Evolutionary conservation across 2,888 invertebrate genomes (phyloP).

Genomic region (Phragmatobia fuliginosa): DNA sequence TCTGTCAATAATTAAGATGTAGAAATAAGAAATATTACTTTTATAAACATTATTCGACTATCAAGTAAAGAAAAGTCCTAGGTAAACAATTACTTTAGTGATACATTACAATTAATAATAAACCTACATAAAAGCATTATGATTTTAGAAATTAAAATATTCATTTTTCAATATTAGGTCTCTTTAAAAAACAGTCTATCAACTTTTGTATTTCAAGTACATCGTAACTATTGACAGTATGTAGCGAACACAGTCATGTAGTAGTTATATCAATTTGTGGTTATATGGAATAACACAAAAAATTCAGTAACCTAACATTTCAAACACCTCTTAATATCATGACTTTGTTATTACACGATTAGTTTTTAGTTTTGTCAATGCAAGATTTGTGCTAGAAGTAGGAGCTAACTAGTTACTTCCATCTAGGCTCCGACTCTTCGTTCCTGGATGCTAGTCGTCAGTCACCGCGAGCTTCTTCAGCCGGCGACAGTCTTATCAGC

Average conservation of each 20-base stretch:
- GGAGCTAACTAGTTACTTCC: slow-evolving; percentile 57
- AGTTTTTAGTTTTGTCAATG: background rate
- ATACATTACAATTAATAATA: too few species aligned
- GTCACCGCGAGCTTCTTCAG: slow-evolving; percentile 81
- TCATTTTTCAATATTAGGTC: too few species aligned
- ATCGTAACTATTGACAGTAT: slow-evolving; percentile 23
- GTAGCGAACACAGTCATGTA: background rate
- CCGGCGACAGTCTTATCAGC: slow-evolving; percentile 80
- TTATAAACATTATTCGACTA: too few species aligned
- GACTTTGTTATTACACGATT: slow-evolving; percentile 23
- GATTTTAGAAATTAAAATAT: too few species aligned
- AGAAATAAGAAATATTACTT: background rate
- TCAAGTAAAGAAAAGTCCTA: too few species aligned
- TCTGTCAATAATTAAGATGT: slow-evolving; percentile 24
- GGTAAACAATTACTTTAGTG: too few species aligned
- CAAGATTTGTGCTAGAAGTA: slow-evolving; percentile 53
- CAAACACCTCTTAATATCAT: slow-evolving; percentile 24
- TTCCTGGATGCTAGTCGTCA: slow-evolving; percentile 82
- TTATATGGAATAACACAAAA: slow-evolving; percentile 19
- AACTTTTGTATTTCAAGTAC: background rate
- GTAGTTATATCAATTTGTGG: slow-evolving; percentile 23
- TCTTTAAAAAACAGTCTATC: too few species aligned
- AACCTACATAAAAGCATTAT: too few species aligned
- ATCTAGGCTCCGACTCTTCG: slow-evolving; percentile 81
- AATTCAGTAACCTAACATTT: slow-evolving; percentile 6